Base-by-base conservation (phyloP, 2,888 invertebrate genomes). In the Tenthredo notha region DNA sequence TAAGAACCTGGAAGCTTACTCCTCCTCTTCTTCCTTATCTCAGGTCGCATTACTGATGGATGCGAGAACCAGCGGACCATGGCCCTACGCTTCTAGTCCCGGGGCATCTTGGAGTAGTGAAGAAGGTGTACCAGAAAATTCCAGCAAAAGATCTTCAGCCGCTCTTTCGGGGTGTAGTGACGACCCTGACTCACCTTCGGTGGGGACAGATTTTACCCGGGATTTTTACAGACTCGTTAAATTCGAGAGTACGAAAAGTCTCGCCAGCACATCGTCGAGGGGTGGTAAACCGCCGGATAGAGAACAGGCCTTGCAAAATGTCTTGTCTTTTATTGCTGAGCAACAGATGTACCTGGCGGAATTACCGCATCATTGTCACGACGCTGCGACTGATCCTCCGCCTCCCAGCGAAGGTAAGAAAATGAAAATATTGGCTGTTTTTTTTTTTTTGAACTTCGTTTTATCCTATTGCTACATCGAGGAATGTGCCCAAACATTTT, bases 141-240 rank as follows among this genome's bases (percentile, higher is more conserved):
- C 95, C 84, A 96, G 96, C 86, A 96, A 96, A 91, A 94, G 96
- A 89, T 96, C 96, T 0, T 96, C 96, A 74, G 95, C 96, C 5
- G 96, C 96, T 4, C 92, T 96, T 84, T 96, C 96, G 87, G 96
- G 96, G 1, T 94, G 94, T 87, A 95, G 95, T 92, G 96, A 96
- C 90, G 96, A 96, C 87, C 94, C 94, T 7, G 96, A 96, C 90
- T 94, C 96, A 86, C 95, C 96, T 0, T 95, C 95, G 65, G 94
- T 96, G 29, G 96, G 96, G 29, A 95, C 96, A 18, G 96, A 97
- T 92, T 97, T 97, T 90, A 97, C 97, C 6, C 94, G 97, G 87
- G 97, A 97, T 93, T 97, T 97, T 93, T 97, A 97, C 92, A 95
- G 97, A 50, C 95, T 97, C 87, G 97, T 97, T 75, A 97, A 97